Base-by-base conservation (phyloP, 2,888 invertebrate genomes). In the Folsomia candida region DNA sequence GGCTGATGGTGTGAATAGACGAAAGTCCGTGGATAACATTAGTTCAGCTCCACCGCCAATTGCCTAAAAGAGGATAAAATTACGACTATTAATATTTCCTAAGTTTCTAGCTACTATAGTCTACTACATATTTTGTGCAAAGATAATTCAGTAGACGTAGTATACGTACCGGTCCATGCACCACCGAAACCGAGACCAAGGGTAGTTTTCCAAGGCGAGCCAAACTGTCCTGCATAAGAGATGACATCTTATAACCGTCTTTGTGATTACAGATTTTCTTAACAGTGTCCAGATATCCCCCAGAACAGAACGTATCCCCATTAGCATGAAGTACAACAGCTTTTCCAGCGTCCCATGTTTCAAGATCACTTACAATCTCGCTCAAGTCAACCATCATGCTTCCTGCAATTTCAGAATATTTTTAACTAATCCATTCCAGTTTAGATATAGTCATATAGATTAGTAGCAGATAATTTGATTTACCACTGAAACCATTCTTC, bases 21-120 rank as follows among this genome's bases (percentile, higher is more conserved):
- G 80, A 72, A 84, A 85, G 78, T 87, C 87, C 78, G 86, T 85
- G 1, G 84, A 82, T 24, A 84, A 82, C 0, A 83, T 81, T 9
- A 87, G 69, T 79, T 87, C 87, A 1, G 87, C 85, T 2, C 87
- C 87, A 1, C 87, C 87, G 6, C 87, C 87, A 1, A 87, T 75
- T 1, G 87, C 86, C 71, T 80, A 20, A 18, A 69, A 70, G 22
- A 65, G 14, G 24, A 57, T 20, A 57, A 20, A 20, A 57, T n/a
- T 57, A 20, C n/a, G n/a, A n/a, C 4, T 57, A 57, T 57, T 4
- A 57, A 22, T 22, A n/a, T 37, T 37, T 9, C 37, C 37, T 14
- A 37, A 37, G 37, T 37, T 37, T 4, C 4, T 9, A 37, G 14
- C 37, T 37, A n/a, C n/a, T n/a, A n/a, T n/a, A n/a, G n/a, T n/a